Base-by-base conservation (phyloP, 2,888 invertebrate species). In the Ophion obscuratus region DNA sequence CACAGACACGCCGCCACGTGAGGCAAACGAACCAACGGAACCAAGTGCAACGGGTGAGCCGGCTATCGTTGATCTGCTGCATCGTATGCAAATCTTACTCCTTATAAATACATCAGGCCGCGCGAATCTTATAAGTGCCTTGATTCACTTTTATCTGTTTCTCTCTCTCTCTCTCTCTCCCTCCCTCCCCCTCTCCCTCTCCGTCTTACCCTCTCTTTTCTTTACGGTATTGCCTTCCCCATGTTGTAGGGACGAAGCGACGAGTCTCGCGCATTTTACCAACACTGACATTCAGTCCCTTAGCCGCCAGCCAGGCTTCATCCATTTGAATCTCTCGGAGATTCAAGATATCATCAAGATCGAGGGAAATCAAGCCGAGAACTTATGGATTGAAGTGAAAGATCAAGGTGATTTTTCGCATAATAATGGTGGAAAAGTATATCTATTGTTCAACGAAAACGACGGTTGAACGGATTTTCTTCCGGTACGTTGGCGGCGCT, bases 91-190 rank as follows among this genome's bases (percentile, higher is more conserved):
- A 94, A 94, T 94, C 92, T 92, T 89, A 90, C 92, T 93, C 92
- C 93, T 94, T 94, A 93, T 94, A 94, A 94, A 94, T 94, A 93
- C 93, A 94, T 94, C 94, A 94, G 93, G 90, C 92, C 92, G 92
- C 91, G 89, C 89, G 90, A 90, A 93, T 93, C 93, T 92, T 90
- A 89, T 83, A 91, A 91, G 91, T 91, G 89, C 89, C 89, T 90
- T 90, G 90, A 90, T 90, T 90, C 88, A 75, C 88, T 86, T 88
- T 85, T 84, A 81, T 83, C 70, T 82, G 79, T 84, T 83, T 75
- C 77, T 80, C 87, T 84, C 76, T 70, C 80, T 64, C 40, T 40
- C 40, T 40, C 40, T 40, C 83, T 76, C 64, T 80, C 53, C 67
- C 86, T 83, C 79, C 86, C 78, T 75, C 74, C 75, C 74, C 57